These are phyloP conservation scores for Ruditapes philippinarum DNA, from an alignment of 1,140 invertebrate genomes.

Conservation along the genomic window DNA sequence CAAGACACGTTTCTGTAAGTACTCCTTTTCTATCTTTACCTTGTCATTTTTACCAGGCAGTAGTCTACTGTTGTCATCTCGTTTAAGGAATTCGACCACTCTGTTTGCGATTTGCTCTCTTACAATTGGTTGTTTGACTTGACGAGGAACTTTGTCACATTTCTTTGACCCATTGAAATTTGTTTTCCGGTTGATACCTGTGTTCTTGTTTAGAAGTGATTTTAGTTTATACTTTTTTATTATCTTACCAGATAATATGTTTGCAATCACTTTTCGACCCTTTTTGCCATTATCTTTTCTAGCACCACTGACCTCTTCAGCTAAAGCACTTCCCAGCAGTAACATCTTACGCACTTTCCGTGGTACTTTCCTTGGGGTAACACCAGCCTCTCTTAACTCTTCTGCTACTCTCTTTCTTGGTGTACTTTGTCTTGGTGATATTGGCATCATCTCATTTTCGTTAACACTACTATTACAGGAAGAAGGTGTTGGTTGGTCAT, in stretches of 20 bases:
- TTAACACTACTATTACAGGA: no score
- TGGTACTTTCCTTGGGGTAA: background rate
- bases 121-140: background rate
- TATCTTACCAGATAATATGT: conserved; percentile 7
- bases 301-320: conserved; percentile 9
- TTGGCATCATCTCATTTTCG: background rate
- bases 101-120: background rate
- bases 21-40: conserved; percentile 1
- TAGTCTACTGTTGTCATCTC: conserved; percentile 58
- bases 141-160: background rate
- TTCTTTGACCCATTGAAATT: background rate
- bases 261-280: background rate
- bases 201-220: background rate
- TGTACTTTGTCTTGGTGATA: background rate
- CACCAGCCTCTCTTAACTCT: background rate
- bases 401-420: background rate
- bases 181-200: background rate
- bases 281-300: conserved; percentile 8
- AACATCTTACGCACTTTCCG: background rate
- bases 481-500: no score
- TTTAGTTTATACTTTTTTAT: conserved; percentile 38
- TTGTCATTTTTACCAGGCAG: conserved; percentile 62
- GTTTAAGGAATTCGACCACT: no score
- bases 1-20: no score
- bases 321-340: conserved; percentile 21